Base-by-base conservation (phyloP, 1,140 invertebrate genomes). In the Polyergus mexicanus region DNA sequence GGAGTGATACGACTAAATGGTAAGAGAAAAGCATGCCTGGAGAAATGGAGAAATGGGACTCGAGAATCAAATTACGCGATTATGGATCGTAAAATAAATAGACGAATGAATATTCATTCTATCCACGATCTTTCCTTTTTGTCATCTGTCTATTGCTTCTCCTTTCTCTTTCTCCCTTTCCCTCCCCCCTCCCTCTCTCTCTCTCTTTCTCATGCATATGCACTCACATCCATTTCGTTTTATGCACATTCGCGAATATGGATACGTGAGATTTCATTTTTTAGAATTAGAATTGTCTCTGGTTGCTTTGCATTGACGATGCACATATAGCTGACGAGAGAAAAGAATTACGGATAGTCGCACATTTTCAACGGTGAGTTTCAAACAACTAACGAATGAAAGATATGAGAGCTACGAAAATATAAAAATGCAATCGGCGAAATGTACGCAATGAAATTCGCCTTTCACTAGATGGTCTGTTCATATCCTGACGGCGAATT, bases 61-160 rank as follows among this genome's bases (percentile, higher is more conserved):
- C 77, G 68, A 71, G 78, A 88, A 90, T 90, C 81, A 84, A 90
- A 90, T 90, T 90, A 90, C 88, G 63, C 54, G 68, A 89, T 89
- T 51, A 85, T 89, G 78, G 62, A 76, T 69, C 69, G 54, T 89
- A 89, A 89, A 89, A 90, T 87, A 90, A 90, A 90, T 80, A 90
- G 62, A 90, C 71, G 80, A 89, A 90, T 90, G 80, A 89, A 90
- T 90, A 90, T 89, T 90, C 88, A 84, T 90, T 78, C 11, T 54
- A 38, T 54, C 11, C 13, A n/a, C 35, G 38, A 22, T 32, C 19
- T 51, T 44, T 44, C 22, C 5, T 44, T 32, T 41, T 38, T 58
- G 1, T 58, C 60, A 41, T 72, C 35, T 38, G 22, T 28, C 60
- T 66, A 35, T 69, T 28, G 19, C 13, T n/a, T 44, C 25, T 44